Percentiles rank a stretch among this genome's conserved stretches.
Evolutionary conservation across 2,888 invertebrate genomes (phyloP).

Genomic region (Folsomia candida): DNA sequence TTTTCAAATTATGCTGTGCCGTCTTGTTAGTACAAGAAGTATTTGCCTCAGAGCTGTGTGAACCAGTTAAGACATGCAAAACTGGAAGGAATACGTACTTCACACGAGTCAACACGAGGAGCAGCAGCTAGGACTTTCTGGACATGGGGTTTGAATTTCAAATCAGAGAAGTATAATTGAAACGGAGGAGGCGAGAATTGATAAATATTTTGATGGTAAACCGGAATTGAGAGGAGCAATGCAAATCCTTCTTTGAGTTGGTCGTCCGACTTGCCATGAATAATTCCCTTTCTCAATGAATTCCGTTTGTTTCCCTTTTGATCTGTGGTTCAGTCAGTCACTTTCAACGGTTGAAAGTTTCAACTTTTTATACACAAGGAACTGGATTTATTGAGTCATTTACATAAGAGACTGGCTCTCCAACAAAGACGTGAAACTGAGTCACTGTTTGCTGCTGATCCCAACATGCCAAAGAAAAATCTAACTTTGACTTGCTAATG

Average conservation of each 20-base stretch:
- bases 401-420: slow-evolving; percentile 8
- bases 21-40: no score
- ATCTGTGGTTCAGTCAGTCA: slow-evolving; percentile 13
- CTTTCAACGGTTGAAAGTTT: background rate
- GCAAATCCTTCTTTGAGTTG: background rate
- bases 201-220: slow-evolving; percentile 15
- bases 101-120: no score
- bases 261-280: slow-evolving; percentile 9
- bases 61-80: no score
- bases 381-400: slow-evolving; percentile 5
- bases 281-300: slow-evolving; percentile 9
- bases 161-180: slow-evolving; percentile 8
- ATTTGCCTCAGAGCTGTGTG: no score
- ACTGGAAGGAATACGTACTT: no score
- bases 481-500: slow-evolving; percentile 8
- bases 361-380: slow-evolving; percentile 9
- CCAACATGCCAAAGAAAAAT: background rate
- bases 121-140: no score
- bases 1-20: no score
- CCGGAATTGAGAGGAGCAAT: background rate
- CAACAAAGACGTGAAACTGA: slow-evolving; percentile 5
- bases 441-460: background rate
- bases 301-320: slow-evolving; percentile 15
- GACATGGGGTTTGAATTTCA: slow-evolving; percentile 13
- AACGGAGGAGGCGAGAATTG: slow-evolving; percentile 7